Conservation (phyloP, 2,113 vertebrate genomes). For the Neopipo cinnamomea region DNA sequence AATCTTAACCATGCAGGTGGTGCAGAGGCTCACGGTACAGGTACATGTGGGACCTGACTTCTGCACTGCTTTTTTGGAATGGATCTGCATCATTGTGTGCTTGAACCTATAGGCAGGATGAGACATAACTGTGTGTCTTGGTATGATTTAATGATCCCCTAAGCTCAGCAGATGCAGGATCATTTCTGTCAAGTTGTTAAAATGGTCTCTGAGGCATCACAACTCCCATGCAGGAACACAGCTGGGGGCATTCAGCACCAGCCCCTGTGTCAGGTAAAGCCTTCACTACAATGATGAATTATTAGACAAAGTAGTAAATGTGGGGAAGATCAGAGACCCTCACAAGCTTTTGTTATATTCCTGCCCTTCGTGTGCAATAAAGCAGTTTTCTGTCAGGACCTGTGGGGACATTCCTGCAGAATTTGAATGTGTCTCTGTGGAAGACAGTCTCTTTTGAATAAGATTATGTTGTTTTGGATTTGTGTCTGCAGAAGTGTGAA, state of each 20-base stretch:
- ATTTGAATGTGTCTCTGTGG: neutral
- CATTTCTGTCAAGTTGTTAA: neutral
- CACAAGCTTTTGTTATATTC: slow-evolving; percentile 8
- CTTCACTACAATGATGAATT: slow-evolving; percentile 50
- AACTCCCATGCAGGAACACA: neutral
- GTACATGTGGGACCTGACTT: neutral
- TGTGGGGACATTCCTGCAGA: neutral
- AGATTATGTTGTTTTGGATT: neutral
- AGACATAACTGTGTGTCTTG: neutral
- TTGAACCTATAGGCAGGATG: neutral
- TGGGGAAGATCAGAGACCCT: slow-evolving; percentile 21
- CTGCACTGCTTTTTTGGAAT: neutral
- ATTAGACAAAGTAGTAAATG: slow-evolving; percentile 48
- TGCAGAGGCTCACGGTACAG: rapidly evolving
- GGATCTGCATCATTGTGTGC: neutral
- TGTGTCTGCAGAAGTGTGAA: neutral
- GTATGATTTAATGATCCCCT: neutral
- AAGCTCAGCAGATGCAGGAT: neutral
- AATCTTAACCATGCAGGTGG: neutral
- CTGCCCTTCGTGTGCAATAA: slow-evolving; percentile 18
- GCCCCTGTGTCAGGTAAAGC: slow-evolving; percentile 19
- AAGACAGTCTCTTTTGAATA: neutral
- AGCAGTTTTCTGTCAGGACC: neutral
- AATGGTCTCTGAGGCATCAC: neutral
- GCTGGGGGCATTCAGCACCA: neutral